phyloP scores from a whole-genome alignment of 92 coral and sea anemone species.

The Galaxea fascicularis region DNA sequence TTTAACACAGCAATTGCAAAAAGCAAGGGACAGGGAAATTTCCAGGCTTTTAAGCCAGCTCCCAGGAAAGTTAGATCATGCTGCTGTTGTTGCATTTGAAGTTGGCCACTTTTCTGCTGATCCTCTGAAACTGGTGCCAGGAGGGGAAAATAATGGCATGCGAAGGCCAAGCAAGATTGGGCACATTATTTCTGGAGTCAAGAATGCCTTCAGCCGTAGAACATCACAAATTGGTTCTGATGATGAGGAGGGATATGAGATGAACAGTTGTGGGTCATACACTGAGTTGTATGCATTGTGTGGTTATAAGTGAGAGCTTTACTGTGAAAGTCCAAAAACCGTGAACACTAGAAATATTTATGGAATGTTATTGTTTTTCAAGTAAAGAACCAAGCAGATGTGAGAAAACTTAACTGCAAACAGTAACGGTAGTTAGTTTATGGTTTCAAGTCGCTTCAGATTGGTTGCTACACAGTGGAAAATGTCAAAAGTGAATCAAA shows the following conservation, averaged over 20 bases:
- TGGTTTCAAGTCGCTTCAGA: too few species aligned
- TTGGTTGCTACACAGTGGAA: too few species aligned
- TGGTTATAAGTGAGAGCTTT: not conserved
- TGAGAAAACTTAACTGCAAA: too few species aligned
- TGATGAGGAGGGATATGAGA: not conserved
- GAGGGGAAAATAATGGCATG: constrained; percentile 38
- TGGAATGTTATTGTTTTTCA: too few species aligned
- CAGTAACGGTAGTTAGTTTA: too few species aligned
- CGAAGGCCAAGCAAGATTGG: not conserved
- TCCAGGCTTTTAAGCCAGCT: constrained; percentile 68
- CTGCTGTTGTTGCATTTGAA: constrained; percentile 96
- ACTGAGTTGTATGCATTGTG: constrained; percentile 32
- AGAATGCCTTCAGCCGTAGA: not conserved
- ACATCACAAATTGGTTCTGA: not conserved
- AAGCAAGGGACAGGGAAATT: constrained; percentile 70
- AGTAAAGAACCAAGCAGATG: too few species aligned
- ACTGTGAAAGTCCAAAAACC: not conserved
- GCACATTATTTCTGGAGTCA: constrained; percentile 9
- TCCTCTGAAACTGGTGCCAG: constrained; percentile 72
- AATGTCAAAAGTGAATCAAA: too few species aligned
- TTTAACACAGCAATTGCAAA: constrained; percentile 36
- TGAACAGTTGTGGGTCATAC: not conserved
- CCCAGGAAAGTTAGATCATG: constrained; percentile 98
- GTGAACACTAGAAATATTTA: too few species aligned
- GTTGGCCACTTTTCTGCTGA: constrained; percentile 88